Percentiles rank a stretch among this genome's conserved stretches.
Evolutionary conservation across 2,797 vertebrate genomes (phyloP).

Genomic region (Lagorchestes hirsutus): DNA sequence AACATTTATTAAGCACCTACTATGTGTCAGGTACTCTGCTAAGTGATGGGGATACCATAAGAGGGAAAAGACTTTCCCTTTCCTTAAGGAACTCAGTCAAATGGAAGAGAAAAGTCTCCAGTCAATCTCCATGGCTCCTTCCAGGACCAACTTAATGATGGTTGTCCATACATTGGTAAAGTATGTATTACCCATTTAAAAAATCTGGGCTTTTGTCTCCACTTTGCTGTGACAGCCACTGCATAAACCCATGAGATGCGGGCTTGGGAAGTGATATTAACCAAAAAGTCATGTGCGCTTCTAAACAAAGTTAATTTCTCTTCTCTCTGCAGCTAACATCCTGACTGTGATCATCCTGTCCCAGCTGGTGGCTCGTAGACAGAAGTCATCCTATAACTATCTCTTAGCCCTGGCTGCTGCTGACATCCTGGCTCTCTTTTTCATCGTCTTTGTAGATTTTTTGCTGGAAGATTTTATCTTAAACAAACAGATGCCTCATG

Average conservation of each 20-base stretch:
- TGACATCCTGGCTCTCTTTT: slow-evolving; percentile 95
- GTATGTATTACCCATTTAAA: background rate
- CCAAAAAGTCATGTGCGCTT: background rate
- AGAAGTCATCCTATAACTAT: slow-evolving; percentile 99
- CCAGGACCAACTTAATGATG: background rate
- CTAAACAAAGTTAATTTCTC: slow-evolving; percentile 50
- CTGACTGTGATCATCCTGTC: slow-evolving; percentile 97
- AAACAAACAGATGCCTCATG: slow-evolving; percentile 90
- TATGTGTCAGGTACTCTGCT: background rate
- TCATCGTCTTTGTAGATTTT: slow-evolving; percentile 98
- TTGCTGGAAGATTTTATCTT: slow-evolving; percentile 96
- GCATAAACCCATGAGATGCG: background rate
- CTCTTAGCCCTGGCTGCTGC: slow-evolving; percentile 96
- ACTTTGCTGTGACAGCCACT: rapidly evolving
- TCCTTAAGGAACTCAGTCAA: background rate
- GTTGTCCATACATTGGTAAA: background rate
- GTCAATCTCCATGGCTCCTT: background rate
- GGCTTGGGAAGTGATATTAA: background rate
- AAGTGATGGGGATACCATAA: background rate
- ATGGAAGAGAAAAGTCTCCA: background rate
- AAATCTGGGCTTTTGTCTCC: background rate
- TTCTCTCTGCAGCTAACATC: slow-evolving; percentile 92
- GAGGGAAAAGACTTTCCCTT: background rate
- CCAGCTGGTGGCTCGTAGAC: slow-evolving; percentile 95
- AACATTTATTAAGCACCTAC: background rate